A percentile compares a stretch with the other conserved stretches of the same genome.
Conservation (phyloP, 2,888 invertebrate genomes). For the Helicoverpa assulta region DNA sequence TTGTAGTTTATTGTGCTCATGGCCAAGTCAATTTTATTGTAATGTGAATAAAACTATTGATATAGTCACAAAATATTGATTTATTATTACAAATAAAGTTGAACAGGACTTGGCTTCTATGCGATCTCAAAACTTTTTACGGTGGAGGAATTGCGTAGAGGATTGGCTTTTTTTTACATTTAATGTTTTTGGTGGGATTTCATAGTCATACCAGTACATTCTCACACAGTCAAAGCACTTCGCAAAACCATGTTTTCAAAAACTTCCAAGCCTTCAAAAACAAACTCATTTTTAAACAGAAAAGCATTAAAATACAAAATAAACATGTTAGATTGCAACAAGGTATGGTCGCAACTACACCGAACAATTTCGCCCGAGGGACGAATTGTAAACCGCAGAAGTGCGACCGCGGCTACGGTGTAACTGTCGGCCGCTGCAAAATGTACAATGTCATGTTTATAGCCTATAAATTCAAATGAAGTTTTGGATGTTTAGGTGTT, state of each 20-base stretch:
- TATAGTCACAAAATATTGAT: too few relatives aligned
- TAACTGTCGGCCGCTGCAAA: constrained; percentile 33
- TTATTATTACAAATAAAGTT: too few relatives aligned
- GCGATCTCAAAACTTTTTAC: too few relatives aligned
- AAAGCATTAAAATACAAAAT: constrained; percentile 39
- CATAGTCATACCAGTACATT: too few relatives aligned
- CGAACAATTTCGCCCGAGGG: constrained; percentile 59
- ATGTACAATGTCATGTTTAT: constrained; percentile 41
- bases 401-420: constrained; percentile 46
- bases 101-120: too few relatives aligned
- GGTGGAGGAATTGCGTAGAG: too few relatives aligned
- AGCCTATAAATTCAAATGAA: constrained; percentile 23
- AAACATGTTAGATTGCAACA: constrained; percentile 47
- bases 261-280: constrained; percentile 8
- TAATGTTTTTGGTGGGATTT: too few relatives aligned
- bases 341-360: constrained; percentile 52
- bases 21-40: too few relatives aligned
- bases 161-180: too few relatives aligned
- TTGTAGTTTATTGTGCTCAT: too few relatives aligned
- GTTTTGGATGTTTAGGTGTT: constrained; percentile 19
- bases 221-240: neutral
- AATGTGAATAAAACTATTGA: too few relatives aligned
- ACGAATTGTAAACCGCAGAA: constrained; percentile 48
- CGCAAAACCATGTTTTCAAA: neutral
- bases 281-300: constrained; percentile 14